Evolutionary conservation across 2,888 invertebrate genomes (phyloP), one percentile per base, ranked within the genome.

Genomic region (Proisotoma minuta): DNA sequence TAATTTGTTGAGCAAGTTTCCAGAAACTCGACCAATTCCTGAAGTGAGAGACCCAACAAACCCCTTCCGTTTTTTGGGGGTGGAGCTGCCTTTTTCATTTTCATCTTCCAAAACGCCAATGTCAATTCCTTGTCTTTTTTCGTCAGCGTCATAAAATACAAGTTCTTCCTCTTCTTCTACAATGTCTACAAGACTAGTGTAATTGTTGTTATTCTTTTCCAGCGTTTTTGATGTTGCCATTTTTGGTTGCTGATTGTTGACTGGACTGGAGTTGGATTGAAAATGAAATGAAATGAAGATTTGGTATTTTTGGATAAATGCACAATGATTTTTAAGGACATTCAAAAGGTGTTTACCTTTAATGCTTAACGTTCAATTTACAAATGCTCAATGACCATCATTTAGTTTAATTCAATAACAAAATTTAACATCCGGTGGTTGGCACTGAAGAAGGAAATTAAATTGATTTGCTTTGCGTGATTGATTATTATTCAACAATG

Each of bases 1-100:
- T 10, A 59, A 2, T 27, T 59, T 39, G 52, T 59, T 59, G 12
- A 59, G 15, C 22, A 34, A 10, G 12, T 50, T 18, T 24, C 59
- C 59, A n/a, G 43, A 43, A 43, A 43, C 18, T 5, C 43, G 43
- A 5, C 43, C 43, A 43, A 43, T 43, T 43, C 43, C 43, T n/a
- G 43, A 43, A 15, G 43, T 20, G 15, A 43, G 20, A 43, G 4
- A 18, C 4, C 43, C 43, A 34, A 34, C 34, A 15, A 34, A 34
- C 8, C 34, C 34, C 15, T 34, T 34, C 34, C 15, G 8, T 15
- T 34, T 34, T 34, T 34, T 34, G 8, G 34, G 34, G 34, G 34
- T n/a, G n/a, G n/a, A n/a, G n/a, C n/a, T n/a, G n/a, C 20, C 43
- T 43, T 43, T n/a, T 43, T 43, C 43, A 43, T 18, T 5, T 5